Conservation (phyloP, 2,888 invertebrate genomes). For the Nemapogon koenigi region DNA sequence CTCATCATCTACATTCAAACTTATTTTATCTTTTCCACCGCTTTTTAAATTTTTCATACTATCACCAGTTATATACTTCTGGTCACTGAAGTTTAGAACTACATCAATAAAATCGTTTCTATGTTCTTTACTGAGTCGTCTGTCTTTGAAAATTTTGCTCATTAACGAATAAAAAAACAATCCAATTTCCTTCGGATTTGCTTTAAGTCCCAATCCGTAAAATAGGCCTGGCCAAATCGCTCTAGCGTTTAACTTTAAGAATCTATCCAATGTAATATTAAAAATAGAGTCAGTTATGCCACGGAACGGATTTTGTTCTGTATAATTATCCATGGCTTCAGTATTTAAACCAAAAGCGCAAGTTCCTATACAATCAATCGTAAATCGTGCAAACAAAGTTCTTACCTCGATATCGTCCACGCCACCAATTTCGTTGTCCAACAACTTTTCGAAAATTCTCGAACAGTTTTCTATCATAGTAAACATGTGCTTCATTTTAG, state of each 20-base stretch:
- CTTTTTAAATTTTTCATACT: conserved; percentile 11
- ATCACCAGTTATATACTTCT: conserved; percentile 17
- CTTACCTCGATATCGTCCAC: conserved; percentile 13
- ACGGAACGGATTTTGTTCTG: conserved; percentile 11
- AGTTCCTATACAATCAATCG: conserved; percentile 15
- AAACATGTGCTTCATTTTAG: conserved; percentile 21
- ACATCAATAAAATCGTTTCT: conserved; percentile 19
- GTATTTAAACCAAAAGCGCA: conserved; percentile 15
- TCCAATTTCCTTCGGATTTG: background rate
- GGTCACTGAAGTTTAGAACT: conserved; percentile 13
- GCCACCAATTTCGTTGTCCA: conserved; percentile 13
- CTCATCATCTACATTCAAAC: conserved; percentile 34
- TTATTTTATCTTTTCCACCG: conserved; percentile 19
- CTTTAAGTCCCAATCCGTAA: background rate
- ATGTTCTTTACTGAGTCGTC: conserved; percentile 10
- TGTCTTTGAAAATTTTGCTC: background rate
- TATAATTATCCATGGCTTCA: conserved; percentile 11
- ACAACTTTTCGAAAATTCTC: conserved; percentile 14
- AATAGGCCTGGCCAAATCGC: conserved; percentile 12
- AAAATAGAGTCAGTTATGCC: conserved; percentile 11
- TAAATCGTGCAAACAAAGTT: conserved; percentile 15
- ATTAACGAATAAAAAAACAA: background rate
- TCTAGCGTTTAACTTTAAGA: conserved; percentile 7
- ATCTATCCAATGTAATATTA: background rate
- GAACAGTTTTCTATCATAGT: conserved; percentile 19